Base-by-base conservation (phyloP, 2,113 vertebrate genomes). In the Antechinus flavipes region DNA sequence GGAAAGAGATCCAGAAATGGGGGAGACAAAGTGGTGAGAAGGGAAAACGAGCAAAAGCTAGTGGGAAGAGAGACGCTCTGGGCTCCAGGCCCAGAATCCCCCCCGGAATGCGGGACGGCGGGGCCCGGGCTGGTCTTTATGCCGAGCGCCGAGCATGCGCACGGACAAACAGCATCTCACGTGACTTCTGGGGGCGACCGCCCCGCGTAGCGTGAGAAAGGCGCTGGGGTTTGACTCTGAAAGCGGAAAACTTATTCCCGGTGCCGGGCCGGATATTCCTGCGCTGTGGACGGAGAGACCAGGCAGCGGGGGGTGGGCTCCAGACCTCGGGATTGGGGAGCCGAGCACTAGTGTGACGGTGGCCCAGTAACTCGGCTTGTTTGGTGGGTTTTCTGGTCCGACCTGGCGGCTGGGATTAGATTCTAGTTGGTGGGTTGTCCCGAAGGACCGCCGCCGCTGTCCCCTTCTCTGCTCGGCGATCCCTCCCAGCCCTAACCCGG, bases 41-140 rank as follows among this genome's bases (percentile, higher is more conserved):
- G 27, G 25, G 47, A 0, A 12, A 47, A 47, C 24, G 9, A n/a
- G 7, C 8, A 8, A n/a, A 27, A 27, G 12, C 19, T 0, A 0
- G 1, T 26, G 54, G 3, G 0, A 0, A 0, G 8, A 16, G 7
- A 46, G 10, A 26, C 0, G 19, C 8, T 19, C 0, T 0, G 19
- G 5, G 11, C 0, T 8, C 2, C 49, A 1, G 6, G 26, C 56
- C 26, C n/a, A n/a, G n/a, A n/a, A n/a, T n/a, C n/a, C n/a, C n/a
- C n/a, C n/a, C 26, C 8, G 25, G 56, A 91, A 42, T 22, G 22
- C 6, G 2, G 1, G 5, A 23, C 30, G 0, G 0, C 1, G 2
- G 0, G 46, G 8, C 30, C 0, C 2, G 7, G 30, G 24, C 19
- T 0, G 0, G 2, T 4, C 22, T 16, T 14, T 26, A 50, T 35